These are phyloP conservation scores for Megastigmus dorsalis DNA, from an alignment of 2,888 invertebrate species.

Conservation along the genomic window DNA sequence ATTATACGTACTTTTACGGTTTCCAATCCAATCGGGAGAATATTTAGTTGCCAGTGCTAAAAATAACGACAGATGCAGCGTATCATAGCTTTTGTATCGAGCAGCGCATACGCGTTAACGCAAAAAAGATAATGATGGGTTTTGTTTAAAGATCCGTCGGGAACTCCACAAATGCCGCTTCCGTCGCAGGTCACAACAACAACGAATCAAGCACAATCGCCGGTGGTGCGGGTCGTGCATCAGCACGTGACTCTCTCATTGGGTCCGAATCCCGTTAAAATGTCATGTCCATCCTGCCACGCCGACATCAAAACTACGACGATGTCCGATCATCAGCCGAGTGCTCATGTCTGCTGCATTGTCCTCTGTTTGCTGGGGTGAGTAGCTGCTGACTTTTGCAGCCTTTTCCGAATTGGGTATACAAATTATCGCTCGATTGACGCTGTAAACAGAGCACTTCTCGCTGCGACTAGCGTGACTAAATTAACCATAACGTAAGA, in stretches of 20 bases:
- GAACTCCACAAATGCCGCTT: slow-evolving; percentile 57
- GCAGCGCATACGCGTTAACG: too few species aligned
- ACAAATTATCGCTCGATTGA: too few species aligned
- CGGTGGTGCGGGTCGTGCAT: slow-evolving; percentile 66
- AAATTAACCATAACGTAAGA: too few species aligned
- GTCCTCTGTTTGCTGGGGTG: slow-evolving; percentile 72
- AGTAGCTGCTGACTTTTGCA: too few species aligned
- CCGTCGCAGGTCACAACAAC: slow-evolving; percentile 50
- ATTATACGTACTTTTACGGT: not conserved
- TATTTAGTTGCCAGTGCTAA: too few species aligned
- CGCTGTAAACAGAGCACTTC: too few species aligned
- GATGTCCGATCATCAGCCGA: slow-evolving; percentile 73
- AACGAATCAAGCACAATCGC: slow-evolving; percentile 26
- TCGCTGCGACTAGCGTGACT: too few species aligned
- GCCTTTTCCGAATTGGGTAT: too few species aligned
- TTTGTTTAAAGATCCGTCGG: slow-evolving; percentile 59
- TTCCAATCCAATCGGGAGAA: too few species aligned
- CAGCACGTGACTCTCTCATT: slow-evolving; percentile 65
- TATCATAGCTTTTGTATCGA: not conserved
- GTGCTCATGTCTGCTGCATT: slow-evolving; percentile 74
- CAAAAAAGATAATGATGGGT: not conserved
- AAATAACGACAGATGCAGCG: too few species aligned
- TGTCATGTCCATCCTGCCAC: slow-evolving; percentile 74
- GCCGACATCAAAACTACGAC: slow-evolving; percentile 75
- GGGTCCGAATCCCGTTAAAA: slow-evolving; percentile 70